Percentiles rank a stretch among this genome's conserved stretches.
Evolutionary conservation across 2,113 vertebrate genomes (phyloP).

Genomic region (Strigops habroptila): DNA sequence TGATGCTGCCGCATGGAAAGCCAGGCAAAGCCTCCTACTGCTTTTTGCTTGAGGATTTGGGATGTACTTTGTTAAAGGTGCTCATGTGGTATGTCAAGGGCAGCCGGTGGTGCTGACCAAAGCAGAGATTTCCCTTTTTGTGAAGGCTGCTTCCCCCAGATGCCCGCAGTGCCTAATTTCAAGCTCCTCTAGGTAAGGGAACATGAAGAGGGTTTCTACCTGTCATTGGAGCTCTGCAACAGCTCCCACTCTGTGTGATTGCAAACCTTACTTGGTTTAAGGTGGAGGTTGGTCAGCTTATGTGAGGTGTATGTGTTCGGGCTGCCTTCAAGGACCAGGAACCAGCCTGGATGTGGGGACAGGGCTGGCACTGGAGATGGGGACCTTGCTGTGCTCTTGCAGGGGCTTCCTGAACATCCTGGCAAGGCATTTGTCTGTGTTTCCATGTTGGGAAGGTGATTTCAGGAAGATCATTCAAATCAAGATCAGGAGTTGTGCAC

Average conservation of each 20-base stretch:
- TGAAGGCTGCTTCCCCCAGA: not conserved
- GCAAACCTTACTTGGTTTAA: not conserved
- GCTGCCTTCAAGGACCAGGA: not conserved
- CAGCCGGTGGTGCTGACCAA: not conserved
- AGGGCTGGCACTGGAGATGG: not conserved
- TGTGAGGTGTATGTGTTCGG: fast-evolving
- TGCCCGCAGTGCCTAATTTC: not conserved
- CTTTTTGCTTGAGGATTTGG: not conserved
- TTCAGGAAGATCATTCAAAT: not conserved
- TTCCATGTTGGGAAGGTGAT: not conserved
- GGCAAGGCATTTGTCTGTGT: not conserved
- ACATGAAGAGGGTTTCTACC: not conserved
- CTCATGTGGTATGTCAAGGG: not conserved
- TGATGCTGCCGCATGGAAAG: not conserved
- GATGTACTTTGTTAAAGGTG: not conserved
- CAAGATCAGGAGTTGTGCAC: not conserved
- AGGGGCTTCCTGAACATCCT: not conserved
- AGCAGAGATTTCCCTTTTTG: not conserved
- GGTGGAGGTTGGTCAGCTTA: not conserved
- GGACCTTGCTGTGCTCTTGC: not conserved
- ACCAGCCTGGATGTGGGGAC: not conserved
- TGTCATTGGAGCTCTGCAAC: not conserved
- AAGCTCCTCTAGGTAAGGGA: not conserved
- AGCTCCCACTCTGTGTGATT: not conserved
- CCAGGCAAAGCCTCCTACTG: not conserved